Evolutionary conservation across 2,797 vertebrate species (phyloP).

Genomic region (Pseudotriccus pelzelni): DNA sequence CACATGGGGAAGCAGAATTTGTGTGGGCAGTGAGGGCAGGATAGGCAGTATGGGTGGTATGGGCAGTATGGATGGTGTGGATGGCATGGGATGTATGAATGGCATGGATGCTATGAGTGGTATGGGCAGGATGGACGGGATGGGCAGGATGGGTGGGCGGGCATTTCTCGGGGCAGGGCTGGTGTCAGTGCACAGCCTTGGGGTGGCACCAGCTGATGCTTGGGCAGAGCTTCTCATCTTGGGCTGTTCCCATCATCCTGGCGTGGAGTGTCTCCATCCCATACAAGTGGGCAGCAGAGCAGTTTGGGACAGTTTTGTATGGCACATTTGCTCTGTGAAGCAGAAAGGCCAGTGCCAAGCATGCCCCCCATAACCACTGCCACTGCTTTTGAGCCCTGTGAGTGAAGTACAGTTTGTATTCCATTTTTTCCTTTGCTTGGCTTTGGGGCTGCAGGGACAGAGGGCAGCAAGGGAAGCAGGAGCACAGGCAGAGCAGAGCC

Average conservation of each 20-base stretch:
- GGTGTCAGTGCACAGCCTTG: fast-evolving
- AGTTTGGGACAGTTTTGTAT: background rate
- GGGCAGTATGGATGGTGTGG: background rate
- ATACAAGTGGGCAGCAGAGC: background rate
- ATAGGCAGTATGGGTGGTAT: background rate
- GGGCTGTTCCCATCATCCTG: background rate
- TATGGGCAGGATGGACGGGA: background rate
- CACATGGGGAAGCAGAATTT: background rate
- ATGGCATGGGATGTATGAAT: background rate
- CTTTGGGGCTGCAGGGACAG: background rate
- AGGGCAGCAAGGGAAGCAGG: background rate
- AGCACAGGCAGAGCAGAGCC: background rate
- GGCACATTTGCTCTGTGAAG: background rate
- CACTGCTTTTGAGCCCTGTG: background rate
- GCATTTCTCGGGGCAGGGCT: fast-evolving
- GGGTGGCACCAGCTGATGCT: background rate
- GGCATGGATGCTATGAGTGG: background rate
- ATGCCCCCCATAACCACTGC: background rate
- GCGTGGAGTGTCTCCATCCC: background rate
- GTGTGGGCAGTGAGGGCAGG: fast-evolving
- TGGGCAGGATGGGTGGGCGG: background rate
- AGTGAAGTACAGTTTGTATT: background rate
- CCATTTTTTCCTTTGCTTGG: background rate
- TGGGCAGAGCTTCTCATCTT: fast-evolving
- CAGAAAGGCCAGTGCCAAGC: background rate